Percentiles rank a stretch among this genome's conserved stretches.
Evolutionary conservation across 2,888 invertebrate species (phyloP).

Genomic region (Oasisia sp.): DNA sequence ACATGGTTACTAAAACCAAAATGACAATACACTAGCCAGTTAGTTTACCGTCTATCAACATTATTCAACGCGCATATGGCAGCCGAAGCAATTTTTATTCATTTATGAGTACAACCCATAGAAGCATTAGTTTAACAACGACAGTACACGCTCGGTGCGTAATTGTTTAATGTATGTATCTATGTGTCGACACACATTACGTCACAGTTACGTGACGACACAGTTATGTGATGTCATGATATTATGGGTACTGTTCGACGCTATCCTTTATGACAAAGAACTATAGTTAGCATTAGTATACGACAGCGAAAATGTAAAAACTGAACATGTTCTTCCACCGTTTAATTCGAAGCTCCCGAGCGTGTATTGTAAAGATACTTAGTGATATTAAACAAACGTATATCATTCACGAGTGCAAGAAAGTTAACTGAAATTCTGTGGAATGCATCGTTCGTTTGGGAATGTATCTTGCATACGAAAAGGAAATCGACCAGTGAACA

Average conservation of each 20-base stretch:
- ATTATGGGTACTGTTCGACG: background rate
- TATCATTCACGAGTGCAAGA: background rate
- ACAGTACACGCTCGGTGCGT: background rate
- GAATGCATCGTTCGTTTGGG: background rate
- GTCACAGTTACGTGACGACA: background rate
- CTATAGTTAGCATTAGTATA: background rate
- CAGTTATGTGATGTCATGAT: background rate
- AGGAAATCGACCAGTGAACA: too few species aligned
- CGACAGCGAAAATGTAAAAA: background rate
- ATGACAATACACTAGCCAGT: background rate
- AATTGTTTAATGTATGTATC: background rate
- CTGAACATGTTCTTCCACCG: background rate
- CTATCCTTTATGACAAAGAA: background rate
- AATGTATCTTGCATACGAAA: background rate
- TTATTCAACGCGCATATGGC: background rate
- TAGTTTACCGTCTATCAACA: background rate
- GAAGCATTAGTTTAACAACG: background rate
- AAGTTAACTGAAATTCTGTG: background rate
- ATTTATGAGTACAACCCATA: background rate
- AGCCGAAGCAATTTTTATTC: conserved; percentile 13
- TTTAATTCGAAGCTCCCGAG: background rate
- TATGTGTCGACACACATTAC: background rate
- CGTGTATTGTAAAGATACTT: background rate
- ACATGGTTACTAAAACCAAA: background rate
- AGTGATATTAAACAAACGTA: background rate